Base-by-base conservation (phyloP, 2,888 invertebrate species). In the Cyrtodaria siliqua region DNA sequence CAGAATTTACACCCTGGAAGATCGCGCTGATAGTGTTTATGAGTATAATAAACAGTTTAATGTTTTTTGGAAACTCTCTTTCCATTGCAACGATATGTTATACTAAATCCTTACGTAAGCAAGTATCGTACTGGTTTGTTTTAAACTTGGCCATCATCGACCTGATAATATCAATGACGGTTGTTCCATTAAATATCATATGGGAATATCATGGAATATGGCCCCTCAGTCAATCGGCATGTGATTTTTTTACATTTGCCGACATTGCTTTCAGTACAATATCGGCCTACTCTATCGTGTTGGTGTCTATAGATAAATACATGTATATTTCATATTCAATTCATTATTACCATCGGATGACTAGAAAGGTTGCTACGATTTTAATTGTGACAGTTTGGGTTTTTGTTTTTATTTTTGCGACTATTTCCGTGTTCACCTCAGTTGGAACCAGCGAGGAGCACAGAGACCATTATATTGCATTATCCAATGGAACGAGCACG, bases 281-380 rank as follows among this genome's bases (percentile, higher is more conserved):
- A 20, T 84, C 86, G 12, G 80, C 81, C 8, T 85, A 86, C 66
- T 81, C 82, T 57, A 79, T 83, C 0, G 78, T 85, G n/a, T 62
- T 85, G 9, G 75, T 86, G 42, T 85, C 86, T 8, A 53, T 86
- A 27, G 86, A 86, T 59, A 86, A 86, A 50, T 86, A 79, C 55
- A 40, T 86, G 9, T 83, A 76, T 57, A 84, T 86, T 52, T 83
- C 84, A 23, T 79, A 84, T 49, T 79, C 86, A 6, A 75, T 86
- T 27, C 74, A 79, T 23, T 84, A 86, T 49, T 77, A 82, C 47
- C 63, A 66, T 12, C 79, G 67, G 44, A 77, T 84, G 60, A 82
- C 83, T 6, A 55, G 66, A 42, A 66, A 59, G 26, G 27, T 76
- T 9, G 69, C 80, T 1, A 9, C 77, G 2, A 50, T 67, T 3